Conservation (phyloP, 1,140 invertebrate species). For the Drosophila leontia region DNA sequence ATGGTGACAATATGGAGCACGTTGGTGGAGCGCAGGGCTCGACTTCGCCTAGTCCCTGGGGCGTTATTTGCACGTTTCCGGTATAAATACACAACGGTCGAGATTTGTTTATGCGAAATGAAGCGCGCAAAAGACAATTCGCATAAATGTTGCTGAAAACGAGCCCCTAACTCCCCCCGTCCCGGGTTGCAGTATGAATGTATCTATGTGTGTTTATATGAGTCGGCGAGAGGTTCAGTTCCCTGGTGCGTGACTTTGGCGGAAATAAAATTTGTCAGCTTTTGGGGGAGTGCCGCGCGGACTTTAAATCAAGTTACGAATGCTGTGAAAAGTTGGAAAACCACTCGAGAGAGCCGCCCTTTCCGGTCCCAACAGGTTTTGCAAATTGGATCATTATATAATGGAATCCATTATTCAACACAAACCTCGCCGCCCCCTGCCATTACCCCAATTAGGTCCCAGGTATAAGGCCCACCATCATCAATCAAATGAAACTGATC, state of each 20-base stretch:
- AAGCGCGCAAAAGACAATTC: slow-evolving; percentile 82
- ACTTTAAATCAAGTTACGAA: slow-evolving; percentile 74
- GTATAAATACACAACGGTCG: slow-evolving; percentile 81
- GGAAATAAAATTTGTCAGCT: slow-evolving; percentile 81
- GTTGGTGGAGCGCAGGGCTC: slow-evolving; percentile 33
- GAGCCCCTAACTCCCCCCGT: slow-evolving; percentile 11
- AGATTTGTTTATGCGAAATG: slow-evolving; percentile 83
- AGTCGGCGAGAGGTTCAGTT: slow-evolving; percentile 67
- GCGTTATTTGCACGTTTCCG: slow-evolving; percentile 82
- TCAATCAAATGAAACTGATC: slow-evolving; percentile 51
- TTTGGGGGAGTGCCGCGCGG: slow-evolving; percentile 42
- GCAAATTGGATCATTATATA: slow-evolving; percentile 53
- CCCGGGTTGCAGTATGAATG: neutral
- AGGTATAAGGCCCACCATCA: slow-evolving; percentile 6
- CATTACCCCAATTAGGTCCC: slow-evolving; percentile 42
- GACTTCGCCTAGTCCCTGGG: slow-evolving; percentile 77
- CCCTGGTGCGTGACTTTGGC: slow-evolving; percentile 75
- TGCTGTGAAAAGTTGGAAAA: slow-evolving; percentile 32
- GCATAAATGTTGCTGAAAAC: slow-evolving; percentile 73
- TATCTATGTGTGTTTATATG: slow-evolving; percentile 35
- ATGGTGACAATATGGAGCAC: slow-evolving; percentile 58
- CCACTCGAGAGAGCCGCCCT: slow-evolving; percentile 17
- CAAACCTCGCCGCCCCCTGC: neutral
- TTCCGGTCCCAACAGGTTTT: slow-evolving; percentile 42
- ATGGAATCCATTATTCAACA: slow-evolving; percentile 42